Conservation (phyloP, 2,888 invertebrate species). For the Epistrophe eligans region DNA sequence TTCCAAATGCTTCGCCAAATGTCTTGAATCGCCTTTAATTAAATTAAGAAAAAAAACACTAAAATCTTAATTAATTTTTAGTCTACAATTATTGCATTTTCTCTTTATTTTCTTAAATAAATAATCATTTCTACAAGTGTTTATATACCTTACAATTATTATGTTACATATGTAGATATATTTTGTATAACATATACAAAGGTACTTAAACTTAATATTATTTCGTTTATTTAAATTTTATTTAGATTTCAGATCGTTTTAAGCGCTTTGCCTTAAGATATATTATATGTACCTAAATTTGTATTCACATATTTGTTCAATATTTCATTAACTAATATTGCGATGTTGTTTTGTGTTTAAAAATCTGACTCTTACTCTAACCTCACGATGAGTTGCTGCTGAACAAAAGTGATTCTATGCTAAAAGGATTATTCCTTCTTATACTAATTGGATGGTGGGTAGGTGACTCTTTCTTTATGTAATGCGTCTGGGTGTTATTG, state of each 20-base stretch:
- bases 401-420: slow-evolving; percentile 94
- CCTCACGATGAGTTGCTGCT: slow-evolving; percentile 82
- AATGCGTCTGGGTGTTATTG: slow-evolving; percentile 36
- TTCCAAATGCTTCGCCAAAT: too few species aligned
- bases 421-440: slow-evolving; percentile 90
- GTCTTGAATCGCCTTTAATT: too few species aligned
- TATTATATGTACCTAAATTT: slow-evolving; percentile 8
- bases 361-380: slow-evolving; percentile 14
- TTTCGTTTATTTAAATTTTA: slow-evolving; percentile 42
- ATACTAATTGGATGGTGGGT: slow-evolving; percentile 85
- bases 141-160: slow-evolving; percentile 30
- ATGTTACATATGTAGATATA: slow-evolving; percentile 38
- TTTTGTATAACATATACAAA: slow-evolving; percentile 19
- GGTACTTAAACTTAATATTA: slow-evolving; percentile 48
- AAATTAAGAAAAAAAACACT: not conserved
- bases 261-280: slow-evolving; percentile 17
- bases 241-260: slow-evolving; percentile 44
- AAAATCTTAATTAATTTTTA: slow-evolving; percentile 13
- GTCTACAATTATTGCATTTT: slow-evolving; percentile 71
- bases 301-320: not conserved
- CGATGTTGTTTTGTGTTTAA: slow-evolving; percentile 35
- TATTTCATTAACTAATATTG: slow-evolving; percentile 62
- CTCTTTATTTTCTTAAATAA: slow-evolving; percentile 69
- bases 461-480: slow-evolving; percentile 59
- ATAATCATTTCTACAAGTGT: slow-evolving; percentile 70